phyloP scores from a whole-genome alignment of 1,140 invertebrate species.

The Drosophila hydei region DNA sequence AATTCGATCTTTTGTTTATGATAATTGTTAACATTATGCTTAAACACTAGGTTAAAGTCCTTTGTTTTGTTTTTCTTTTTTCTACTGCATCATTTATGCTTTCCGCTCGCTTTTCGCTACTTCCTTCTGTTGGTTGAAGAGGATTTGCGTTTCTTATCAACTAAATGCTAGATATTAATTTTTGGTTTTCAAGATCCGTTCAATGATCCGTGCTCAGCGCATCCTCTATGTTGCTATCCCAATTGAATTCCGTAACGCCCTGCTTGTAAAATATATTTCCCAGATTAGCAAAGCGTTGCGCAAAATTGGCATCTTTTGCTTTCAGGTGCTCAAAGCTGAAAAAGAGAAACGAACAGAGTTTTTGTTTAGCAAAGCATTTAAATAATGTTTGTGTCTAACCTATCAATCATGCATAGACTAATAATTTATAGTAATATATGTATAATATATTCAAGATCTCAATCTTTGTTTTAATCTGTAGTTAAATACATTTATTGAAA shows the following conservation, averaged over 20 bases:
- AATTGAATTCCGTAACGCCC: conserved; percentile 92
- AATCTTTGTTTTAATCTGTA: too few species aligned
- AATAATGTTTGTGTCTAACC: too few species aligned
- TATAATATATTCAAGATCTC: too few species aligned
- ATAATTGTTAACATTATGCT: conserved; percentile 67
- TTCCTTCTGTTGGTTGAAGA: background rate
- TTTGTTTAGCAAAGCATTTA: too few species aligned
- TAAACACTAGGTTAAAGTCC: conserved; percentile 75
- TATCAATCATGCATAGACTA: too few species aligned
- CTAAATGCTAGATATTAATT: conserved; percentile 69
- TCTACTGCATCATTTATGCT: conserved; percentile 30
- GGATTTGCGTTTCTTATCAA: conserved; percentile 26
- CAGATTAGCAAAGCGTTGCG: conserved; percentile 90
- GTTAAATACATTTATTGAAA: too few species aligned
- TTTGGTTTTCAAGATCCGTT: conserved; percentile 69
- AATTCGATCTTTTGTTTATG: conserved; percentile 43
- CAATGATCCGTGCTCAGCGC: conserved; percentile 85
- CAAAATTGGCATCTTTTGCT: conserved; percentile 91
- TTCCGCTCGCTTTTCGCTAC: conserved; percentile 22
- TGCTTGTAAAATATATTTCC: conserved; percentile 89
- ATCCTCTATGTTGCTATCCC: conserved; percentile 92
- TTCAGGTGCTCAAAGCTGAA: conserved; percentile 91
- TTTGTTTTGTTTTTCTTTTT: conserved; percentile 64
- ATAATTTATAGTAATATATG: too few species aligned
- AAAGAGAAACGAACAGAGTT: background rate